A percentile compares a stretch with the other conserved stretches of the same genome.
Evolutionary conservation across 2,797 vertebrate genomes (phyloP).

Genomic region (Syngnathus rostellatus): DNA sequence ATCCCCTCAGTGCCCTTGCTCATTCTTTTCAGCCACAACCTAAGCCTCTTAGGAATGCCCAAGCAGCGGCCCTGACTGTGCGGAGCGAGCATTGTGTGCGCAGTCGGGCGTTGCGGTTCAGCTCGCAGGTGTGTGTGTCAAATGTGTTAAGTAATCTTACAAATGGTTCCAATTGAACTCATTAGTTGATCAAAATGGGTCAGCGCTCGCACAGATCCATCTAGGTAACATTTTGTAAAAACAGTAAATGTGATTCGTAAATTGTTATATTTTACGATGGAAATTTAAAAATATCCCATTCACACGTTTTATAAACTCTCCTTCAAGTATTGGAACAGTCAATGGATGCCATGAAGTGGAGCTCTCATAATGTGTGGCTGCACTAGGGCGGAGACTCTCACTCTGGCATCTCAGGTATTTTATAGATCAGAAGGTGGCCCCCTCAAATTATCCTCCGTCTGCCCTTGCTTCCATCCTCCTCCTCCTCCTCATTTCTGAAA

Average conservation of each 20-base stretch:
- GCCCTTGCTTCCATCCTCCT: slow-evolving; percentile 11
- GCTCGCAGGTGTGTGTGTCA: slow-evolving; percentile 23
- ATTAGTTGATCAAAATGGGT: slow-evolving; percentile 54
- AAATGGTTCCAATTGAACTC: slow-evolving; percentile 53
- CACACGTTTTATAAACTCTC: too few species aligned
- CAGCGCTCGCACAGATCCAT: slow-evolving; percentile 29
- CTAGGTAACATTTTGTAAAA: too few species aligned
- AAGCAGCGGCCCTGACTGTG: slow-evolving; percentile 41
- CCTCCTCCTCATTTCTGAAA: slow-evolving; percentile 28
- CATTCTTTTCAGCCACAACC: slow-evolving; percentile 57
- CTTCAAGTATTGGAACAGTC: not conserved
- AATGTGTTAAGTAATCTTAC: slow-evolving; percentile 33
- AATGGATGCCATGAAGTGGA: not conserved
- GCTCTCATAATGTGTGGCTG: slow-evolving; percentile 13
- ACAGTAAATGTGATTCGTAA: too few species aligned
- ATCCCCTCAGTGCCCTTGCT: slow-evolving; percentile 57
- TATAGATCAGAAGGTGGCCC: slow-evolving; percentile 27
- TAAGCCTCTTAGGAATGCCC: slow-evolving; percentile 66
- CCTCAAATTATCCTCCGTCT: slow-evolving; percentile 29
- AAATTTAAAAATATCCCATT: too few species aligned
- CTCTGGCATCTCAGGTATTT: slow-evolving; percentile 41
- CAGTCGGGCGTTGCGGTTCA: slow-evolving; percentile 1
- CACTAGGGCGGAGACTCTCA: slow-evolving; percentile 30
- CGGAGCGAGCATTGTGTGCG: slow-evolving; percentile 24
- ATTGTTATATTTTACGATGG: too few species aligned